phyloP scores from a whole-genome alignment of 2,888 invertebrate genomes.

The Pogonocherus hispidulus region DNA sequence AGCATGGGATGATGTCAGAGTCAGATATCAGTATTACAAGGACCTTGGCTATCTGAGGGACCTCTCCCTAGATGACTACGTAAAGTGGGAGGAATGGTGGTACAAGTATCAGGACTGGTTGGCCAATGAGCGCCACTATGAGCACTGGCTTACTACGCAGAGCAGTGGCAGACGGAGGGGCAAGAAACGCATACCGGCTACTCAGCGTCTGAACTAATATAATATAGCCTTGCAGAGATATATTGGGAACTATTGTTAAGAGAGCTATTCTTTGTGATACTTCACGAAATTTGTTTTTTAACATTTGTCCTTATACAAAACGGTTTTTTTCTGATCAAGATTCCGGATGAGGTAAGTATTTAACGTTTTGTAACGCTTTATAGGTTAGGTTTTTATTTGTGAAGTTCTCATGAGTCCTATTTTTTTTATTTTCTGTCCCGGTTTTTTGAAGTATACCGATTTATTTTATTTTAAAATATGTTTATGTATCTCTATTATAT shows the following conservation, averaged over 20 bases:
- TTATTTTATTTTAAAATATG: conserved; percentile 15
- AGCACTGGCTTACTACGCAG: conserved; percentile 76
- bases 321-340: conserved; percentile 2
- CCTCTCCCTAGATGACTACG: conserved; percentile 83
- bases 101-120: conserved; percentile 94
- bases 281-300: conserved; percentile 15
- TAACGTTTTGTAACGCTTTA: conserved; percentile 9
- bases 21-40: conserved; percentile 91
- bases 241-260: conserved; percentile 9
- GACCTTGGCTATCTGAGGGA: conserved; percentile 88
- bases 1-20: conserved; percentile 91
- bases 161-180: conserved; percentile 51
- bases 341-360: conserved; percentile 24
- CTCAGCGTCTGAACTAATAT: conserved; percentile 65
- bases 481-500: conserved; percentile 24
- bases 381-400: conserved; percentile 3
- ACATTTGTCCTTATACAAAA: neutral
- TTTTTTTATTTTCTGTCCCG: conserved; percentile 9
- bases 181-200: conserved; percentile 62
- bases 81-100: conserved; percentile 97
- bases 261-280: conserved; percentile 29
- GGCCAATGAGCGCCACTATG: conserved; percentile 84
- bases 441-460: conserved; percentile 13
- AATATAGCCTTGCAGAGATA: neutral
- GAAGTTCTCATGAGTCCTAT: conserved; percentile 12